These are phyloP conservation scores for Anguilla rostrata DNA, from an alignment of 2,113 vertebrate species.

Conservation along the genomic window DNA sequence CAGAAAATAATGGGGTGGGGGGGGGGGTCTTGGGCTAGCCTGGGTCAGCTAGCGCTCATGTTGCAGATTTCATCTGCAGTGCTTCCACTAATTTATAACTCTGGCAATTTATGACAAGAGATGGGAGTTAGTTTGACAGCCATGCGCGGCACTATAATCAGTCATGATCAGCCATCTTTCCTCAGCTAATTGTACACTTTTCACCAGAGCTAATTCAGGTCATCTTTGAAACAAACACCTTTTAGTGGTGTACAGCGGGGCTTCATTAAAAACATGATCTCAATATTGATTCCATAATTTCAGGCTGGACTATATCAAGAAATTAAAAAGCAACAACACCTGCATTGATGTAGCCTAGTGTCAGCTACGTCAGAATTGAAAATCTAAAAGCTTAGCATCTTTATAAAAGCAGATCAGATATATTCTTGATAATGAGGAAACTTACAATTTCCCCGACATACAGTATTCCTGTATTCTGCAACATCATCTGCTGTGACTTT, in stretches of 20 bases:
- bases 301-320: neutral
- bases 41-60: conserved; percentile 53
- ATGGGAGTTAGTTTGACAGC: conserved; percentile 49
- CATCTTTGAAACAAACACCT: neutral
- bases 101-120: conserved; percentile 61
- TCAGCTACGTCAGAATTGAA: neutral
- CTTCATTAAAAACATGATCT: neutral
- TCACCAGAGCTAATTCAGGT: neutral
- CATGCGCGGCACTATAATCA: conserved; percentile 34
- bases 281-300: neutral
- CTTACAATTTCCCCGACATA: too few species aligned
- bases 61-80: conserved; percentile 68
- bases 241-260: neutral
- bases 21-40: conserved; percentile 40
- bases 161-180: conserved; percentile 51
- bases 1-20: conserved; percentile 53
- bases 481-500: too few species aligned
- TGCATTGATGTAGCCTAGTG: neutral
- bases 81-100: conserved; percentile 66
- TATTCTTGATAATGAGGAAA: too few species aligned
- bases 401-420: neutral
- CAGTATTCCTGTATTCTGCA: too few species aligned
- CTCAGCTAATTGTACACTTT: conserved; percentile 25
- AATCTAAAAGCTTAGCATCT: neutral
- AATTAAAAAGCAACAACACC: neutral